Evolutionary conservation across 2,888 invertebrate species (phyloP), one percentile per base, ranked within the genome.

Genomic region (Drosophila acutilabella): DNA sequence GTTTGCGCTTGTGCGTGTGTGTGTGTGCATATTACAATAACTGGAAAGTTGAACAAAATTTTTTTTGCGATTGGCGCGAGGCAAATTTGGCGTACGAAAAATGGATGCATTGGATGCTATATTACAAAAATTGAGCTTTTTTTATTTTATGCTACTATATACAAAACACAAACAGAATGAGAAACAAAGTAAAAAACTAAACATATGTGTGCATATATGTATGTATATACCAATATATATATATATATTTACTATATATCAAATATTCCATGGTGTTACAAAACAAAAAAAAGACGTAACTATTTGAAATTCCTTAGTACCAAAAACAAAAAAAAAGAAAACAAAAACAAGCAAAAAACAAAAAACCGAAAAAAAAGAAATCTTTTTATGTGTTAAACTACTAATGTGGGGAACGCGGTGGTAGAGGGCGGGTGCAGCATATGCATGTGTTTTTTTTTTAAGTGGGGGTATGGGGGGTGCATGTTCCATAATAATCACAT

Each of bases 251-350:
- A 45, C 51, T 69, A 68, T 68, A 45, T 67, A 61, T 71, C 38
- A 76, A 71, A 76, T 71, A 75, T 76, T 76, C 75, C 75, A 76
- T 64, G 72, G 76, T 76, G 75, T 76, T 76, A 72, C 44, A 66
- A 59, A 44, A 44, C 8, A 68, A 61, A 65, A 72, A 74, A 74
- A 81, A 84, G 80, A 85, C 85, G 82, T 73, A 80, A 84, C 71
- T 68, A 71, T 84, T 80, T 79, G 52, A 85, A 82, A 85, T 80
- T 85, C 75, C 78, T 78, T 81, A 78, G 80, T 81, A 82, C 82
- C 76, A 81, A 71, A 68, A 78, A 64, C 38, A 33, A 56, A 42
- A 66, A 51, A 30, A 41, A 30, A 56, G 56, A 48, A 7, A 18
- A 36, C 36, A 16, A 10, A 45, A 60, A 47, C 10, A 51, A 23